Conservation (phyloP, 1,140 invertebrate genomes). For the Drosophila yakuba region DNA sequence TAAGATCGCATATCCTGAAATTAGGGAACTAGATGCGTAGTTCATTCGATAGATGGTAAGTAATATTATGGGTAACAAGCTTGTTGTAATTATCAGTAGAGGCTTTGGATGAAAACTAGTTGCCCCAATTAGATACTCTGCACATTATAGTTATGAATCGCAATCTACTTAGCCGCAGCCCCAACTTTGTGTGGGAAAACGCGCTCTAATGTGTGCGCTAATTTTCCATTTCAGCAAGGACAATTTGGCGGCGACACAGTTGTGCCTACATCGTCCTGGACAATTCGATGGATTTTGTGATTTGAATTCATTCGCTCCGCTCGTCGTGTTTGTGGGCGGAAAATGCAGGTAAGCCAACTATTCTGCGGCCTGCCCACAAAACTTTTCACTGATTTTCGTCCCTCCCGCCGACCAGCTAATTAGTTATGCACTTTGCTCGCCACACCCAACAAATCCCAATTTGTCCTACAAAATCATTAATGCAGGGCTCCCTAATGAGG, state of each 20-base stretch:
- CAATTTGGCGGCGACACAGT: conserved; percentile 79
- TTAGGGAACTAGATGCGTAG: neutral
- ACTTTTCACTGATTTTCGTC: conserved; percentile 37
- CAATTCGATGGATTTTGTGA: conserved; percentile 80
- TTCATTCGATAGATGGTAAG: neutral
- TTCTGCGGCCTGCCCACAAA: conserved; percentile 37
- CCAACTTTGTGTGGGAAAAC: conserved; percentile 11
- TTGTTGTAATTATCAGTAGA: neutral
- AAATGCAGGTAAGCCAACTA: conserved; percentile 60
- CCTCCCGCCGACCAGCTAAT: conserved; percentile 37
- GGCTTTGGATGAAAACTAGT: neutral
- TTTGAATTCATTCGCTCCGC: conserved; percentile 53
- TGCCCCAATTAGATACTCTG: neutral
- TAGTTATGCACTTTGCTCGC: conserved; percentile 73
- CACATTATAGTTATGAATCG: conserved; percentile 6
- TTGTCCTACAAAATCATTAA: conserved; percentile 72
- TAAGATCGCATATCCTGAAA: neutral
- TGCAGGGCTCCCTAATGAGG: conserved; percentile 53
- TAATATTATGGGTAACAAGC: neutral
- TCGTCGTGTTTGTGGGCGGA: neutral
- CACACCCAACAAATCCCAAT: conserved; percentile 10
- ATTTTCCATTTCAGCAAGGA: conserved; percentile 55
- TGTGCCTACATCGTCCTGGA: conserved; percentile 76
- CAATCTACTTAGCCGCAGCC: conserved; percentile 2
- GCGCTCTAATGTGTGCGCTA: conserved; percentile 39